Percentiles rank a stretch among this genome's conserved stretches.
phyloP scores from a whole-genome alignment of 1,140 invertebrate genomes.

The Drosophila dunni region DNA sequence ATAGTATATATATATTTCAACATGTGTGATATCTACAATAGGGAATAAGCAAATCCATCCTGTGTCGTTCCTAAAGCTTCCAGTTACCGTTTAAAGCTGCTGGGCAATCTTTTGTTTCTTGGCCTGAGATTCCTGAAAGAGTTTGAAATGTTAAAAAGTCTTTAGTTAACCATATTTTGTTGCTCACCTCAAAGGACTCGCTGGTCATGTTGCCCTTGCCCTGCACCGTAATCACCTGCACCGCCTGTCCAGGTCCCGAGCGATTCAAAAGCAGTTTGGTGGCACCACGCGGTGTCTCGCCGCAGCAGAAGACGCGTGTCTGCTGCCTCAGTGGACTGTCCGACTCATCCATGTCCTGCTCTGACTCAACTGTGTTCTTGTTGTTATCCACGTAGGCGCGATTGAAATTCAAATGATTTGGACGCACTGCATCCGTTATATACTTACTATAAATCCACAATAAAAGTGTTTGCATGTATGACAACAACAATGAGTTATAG shows the following conservation, averaged over 20 bases:
- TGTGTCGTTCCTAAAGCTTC: conserved; percentile 38
- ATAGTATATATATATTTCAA: conserved; percentile 20
- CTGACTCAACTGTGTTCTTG: conserved; percentile 50
- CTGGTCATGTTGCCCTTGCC: conserved; percentile 41
- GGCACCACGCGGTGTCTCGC: conserved; percentile 56
- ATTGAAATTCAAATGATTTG: conserved; percentile 70
- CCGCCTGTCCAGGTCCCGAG: conserved; percentile 73
- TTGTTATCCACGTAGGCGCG: conserved; percentile 70
- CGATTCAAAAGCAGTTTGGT: conserved; percentile 62
- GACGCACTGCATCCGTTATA: conserved; percentile 77
- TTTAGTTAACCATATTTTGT: no score
- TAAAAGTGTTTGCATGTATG: conserved; percentile 54
- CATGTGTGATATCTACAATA: conserved; percentile 45
- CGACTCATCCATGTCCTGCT: conserved; percentile 75
- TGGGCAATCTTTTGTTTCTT: conserved; percentile 71
- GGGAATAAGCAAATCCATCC: conserved; percentile 47
- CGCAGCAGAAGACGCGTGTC: conserved; percentile 76
- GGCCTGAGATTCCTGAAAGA: conserved; percentile 41
- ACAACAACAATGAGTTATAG: conserved; percentile 54
- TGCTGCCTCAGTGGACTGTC: conserved; percentile 63
- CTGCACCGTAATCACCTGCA: conserved; percentile 73
- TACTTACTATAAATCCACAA: conserved; percentile 75
- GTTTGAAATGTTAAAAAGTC: not conserved
- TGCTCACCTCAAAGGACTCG: not conserved
- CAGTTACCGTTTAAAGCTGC: conserved; percentile 42